phyloP scores from a whole-genome alignment of 2,797 vertebrate genomes.

The Miichthys miiuy region DNA sequence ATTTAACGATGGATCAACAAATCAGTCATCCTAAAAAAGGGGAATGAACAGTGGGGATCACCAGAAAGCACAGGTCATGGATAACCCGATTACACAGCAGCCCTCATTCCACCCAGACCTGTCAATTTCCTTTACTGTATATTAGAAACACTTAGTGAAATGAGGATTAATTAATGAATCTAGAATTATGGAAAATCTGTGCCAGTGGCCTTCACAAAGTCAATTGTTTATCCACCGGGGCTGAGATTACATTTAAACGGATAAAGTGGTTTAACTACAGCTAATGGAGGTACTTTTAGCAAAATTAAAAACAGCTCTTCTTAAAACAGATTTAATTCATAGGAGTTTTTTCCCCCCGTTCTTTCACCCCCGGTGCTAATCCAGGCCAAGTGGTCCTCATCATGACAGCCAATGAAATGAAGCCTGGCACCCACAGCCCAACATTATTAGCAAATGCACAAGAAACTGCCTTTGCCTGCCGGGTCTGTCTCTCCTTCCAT shows the following conservation, averaged over 20 bases:
- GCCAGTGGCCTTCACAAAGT: conserved; percentile 44
- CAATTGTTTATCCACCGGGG: conserved; percentile 65
- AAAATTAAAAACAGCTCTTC: conserved; percentile 75
- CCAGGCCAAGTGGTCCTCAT: conserved; percentile 55
- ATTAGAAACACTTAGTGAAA: conserved; percentile 64
- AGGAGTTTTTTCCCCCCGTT: neutral
- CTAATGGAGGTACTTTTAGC: conserved; percentile 73
- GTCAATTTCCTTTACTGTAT: conserved; percentile 49
- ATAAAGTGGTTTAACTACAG: conserved; percentile 73
- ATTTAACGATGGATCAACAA: conserved; percentile 24
- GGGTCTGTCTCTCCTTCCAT: conserved; percentile 59
- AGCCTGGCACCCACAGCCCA: conserved; percentile 67
- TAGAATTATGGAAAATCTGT: conserved; percentile 45
- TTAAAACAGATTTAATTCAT: conserved; percentile 66
- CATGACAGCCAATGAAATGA: conserved; percentile 73
- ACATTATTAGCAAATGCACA: conserved; percentile 71
- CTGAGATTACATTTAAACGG: conserved; percentile 62
- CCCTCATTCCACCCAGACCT: conserved; percentile 42
- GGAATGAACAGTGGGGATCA: conserved; percentile 27
- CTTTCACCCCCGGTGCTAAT: conserved; percentile 51
- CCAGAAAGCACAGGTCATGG: conserved; percentile 19
- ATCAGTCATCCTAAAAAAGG: conserved; percentile 30
- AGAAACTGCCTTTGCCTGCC: conserved; percentile 55
- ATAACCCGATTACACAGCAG: conserved; percentile 43
- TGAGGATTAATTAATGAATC: conserved; percentile 68